Base-by-base conservation (phyloP, 2,797 vertebrate genomes). In the Crocodylus rhombifer region DNA sequence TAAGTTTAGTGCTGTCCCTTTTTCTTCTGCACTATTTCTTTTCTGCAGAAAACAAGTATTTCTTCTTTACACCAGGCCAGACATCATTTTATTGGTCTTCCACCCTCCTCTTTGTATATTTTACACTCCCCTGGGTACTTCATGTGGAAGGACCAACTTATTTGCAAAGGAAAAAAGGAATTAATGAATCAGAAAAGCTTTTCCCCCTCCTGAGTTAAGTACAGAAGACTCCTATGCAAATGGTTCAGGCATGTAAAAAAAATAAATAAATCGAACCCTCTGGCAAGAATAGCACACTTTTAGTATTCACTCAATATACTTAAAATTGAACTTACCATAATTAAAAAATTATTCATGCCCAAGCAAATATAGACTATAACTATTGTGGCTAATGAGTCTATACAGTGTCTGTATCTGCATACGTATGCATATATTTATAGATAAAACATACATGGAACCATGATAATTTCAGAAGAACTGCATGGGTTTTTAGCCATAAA, bases 171-270 rank as follows among this genome's bases (percentile, higher is more conserved):
- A 84, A 94, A 95, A 96, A 95, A 82, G 65, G 94, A 92, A 95
- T 96, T 94, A 94, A 95, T 94, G 94, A 95, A 95, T 95, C 91
- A 96, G 93, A 96, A 96, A 97, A 95, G 86, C 95, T 95, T 95
- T 95, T 93, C 94, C 94, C 96, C 94, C 91, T 95, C 89, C 95
- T 86, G 92, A 95, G 96, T 96, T 91, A 95, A 96, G 93, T 95
- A 96, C 91, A 95, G 93, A 97, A 94, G 95, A 92, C 88, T 96
- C 92, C 92, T 95, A 95, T 95, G 95, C 95, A 96, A 97, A 95
- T 95, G 96, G 81, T 93, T 86, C 91, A 95, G 8, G 28, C 87
- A 85, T 95, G 96, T 92, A 91, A 92, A 30, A 96, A 97, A 79
- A 63, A 36, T 17, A 61, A 79, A 28, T 94, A 95, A 96, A 91